These are phyloP conservation scores for Drosophila sturtevanti DNA, from an alignment of 1,140 invertebrate species.

Conservation along the genomic window DNA sequence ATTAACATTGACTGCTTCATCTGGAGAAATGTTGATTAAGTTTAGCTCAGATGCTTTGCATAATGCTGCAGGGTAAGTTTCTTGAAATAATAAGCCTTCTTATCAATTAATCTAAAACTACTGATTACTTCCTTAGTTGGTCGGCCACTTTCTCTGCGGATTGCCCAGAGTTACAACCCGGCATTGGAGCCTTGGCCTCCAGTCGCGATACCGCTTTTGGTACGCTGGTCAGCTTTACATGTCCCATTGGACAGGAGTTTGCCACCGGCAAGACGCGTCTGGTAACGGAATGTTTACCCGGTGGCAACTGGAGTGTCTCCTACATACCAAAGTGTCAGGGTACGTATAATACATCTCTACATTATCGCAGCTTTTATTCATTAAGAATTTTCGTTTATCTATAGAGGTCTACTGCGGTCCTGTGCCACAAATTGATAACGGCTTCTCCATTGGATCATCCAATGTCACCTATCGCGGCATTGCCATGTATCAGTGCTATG, in stretches of 20 bases:
- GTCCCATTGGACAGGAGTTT: constrained; percentile 97
- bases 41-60: constrained; percentile 95
- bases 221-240: constrained; percentile 94
- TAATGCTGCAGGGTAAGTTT: constrained; percentile 85
- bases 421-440: constrained; percentile 98
- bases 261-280: constrained; percentile 93
- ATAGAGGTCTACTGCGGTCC: constrained; percentile 97
- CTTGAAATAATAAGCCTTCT: no score
- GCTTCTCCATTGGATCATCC: constrained; percentile 96
- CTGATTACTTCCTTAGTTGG: constrained; percentile 86
- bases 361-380: fast-evolving
- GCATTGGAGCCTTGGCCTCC: constrained; percentile 93
- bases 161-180: constrained; percentile 92
- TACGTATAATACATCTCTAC: constrained; percentile 13
- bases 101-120: neutral
- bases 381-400: constrained; percentile 10
- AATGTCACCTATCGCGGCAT: constrained; percentile 97
- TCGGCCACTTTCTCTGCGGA: constrained; percentile 96
- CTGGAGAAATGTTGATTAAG: constrained; percentile 94
- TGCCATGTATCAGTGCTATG: constrained; percentile 98
- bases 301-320: constrained; percentile 95
- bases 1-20: constrained; percentile 95
- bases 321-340: constrained; percentile 97
- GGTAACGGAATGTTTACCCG: constrained; percentile 92
- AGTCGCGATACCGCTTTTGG: constrained; percentile 96